A percentile compares a stretch with the other conserved stretches of the same genome.
Evolutionary conservation across 2,888 invertebrate species (phyloP).

Genomic region (Acanthoscelides obtectus): DNA sequence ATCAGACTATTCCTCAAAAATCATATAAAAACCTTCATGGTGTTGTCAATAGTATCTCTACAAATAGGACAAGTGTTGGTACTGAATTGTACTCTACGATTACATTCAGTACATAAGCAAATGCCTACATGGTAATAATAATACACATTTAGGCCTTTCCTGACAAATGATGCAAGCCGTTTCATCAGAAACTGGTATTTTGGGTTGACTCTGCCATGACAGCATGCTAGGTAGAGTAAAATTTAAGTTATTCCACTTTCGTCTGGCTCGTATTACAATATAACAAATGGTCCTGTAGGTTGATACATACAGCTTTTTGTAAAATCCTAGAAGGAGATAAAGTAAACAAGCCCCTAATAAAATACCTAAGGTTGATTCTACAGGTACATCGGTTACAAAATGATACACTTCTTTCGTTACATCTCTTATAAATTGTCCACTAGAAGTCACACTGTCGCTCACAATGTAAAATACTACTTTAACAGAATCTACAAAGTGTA

Average conservation of each 20-base stretch:
- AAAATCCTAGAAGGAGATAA: constrained; percentile 34
- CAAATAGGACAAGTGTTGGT: constrained; percentile 53
- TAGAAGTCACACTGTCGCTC: constrained; percentile 15
- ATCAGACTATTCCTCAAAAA: constrained; percentile 1
- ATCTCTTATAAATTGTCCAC: constrained; percentile 10
- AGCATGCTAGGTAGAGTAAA: background rate
- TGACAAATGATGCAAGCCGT: constrained; percentile 54
- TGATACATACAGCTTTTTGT: constrained; percentile 24
- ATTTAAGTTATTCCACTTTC: background rate
- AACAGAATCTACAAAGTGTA: background rate
- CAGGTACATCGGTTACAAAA: constrained; percentile 38
- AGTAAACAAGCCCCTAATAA: constrained; percentile 29
- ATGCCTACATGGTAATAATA: constrained; percentile 55
- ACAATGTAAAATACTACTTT: background rate
- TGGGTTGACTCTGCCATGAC: constrained; percentile 1
- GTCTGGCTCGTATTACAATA: background rate
- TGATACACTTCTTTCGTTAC: constrained; percentile 12
- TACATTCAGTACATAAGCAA: constrained; percentile 54
- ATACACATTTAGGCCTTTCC: constrained; percentile 53
- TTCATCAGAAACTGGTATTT: constrained; percentile 32
- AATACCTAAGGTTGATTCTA: constrained; percentile 35
- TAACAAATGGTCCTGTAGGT: constrained; percentile 13
- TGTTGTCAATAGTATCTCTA: constrained; percentile 53
- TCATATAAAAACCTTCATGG: constrained; percentile 53
- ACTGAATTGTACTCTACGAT: constrained; percentile 49